Base-by-base conservation (phyloP, 2,797 vertebrate species). In the Rhodeus uyekii region DNA sequence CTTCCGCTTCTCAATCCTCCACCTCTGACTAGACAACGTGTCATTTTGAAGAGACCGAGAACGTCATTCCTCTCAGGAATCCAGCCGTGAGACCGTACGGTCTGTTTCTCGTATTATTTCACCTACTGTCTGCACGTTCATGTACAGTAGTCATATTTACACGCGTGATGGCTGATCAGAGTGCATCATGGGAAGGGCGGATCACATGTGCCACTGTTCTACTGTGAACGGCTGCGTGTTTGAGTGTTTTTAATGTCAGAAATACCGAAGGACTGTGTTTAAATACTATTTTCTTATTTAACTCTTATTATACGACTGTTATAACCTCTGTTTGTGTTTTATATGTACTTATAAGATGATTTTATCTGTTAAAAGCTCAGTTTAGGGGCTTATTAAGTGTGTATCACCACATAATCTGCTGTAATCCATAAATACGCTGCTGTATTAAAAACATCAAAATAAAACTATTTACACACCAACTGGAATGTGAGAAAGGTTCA, bases 161-260 rank as follows among this genome's bases (percentile, higher is more conserved):
- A 60, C 5, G 24, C 3, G 27, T 60, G 55, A 24, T 29, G 53
- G 50, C 65, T 19, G 6, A 58, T 44, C 50, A n/a, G 22, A n/a
- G 24, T 74, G 80, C 58, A 65, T 73, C 44, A 65, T 53, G 69
- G 60, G 44, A 75, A 81, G 46, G 38, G 9, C 44, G 18, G 29
- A 48, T 24, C 53, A 50, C 39, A 27, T 55, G 46, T 55, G 63
- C 48, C 63, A 65, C 64, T 79, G 77, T 55, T 50, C 3, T 13
- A 19, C 18, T 24, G 27, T 34, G 8, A 42, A 68, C 18, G 6
- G 39, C 24, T 44, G 53, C 16, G 19, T 39, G 16, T 58, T 36
- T 72, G 69, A 71, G 16, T 71, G 18, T 13, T 58, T 69, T 48
- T 39, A 29, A 2, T 0, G 1, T 38, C 19, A 8, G 10, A 18